A percentile compares a stretch with the other conserved stretches of the same genome.
These are phyloP conservation scores for Adineta ricciae DNA, from an alignment of 2,888 invertebrate genomes.

Conservation along the genomic window DNA sequence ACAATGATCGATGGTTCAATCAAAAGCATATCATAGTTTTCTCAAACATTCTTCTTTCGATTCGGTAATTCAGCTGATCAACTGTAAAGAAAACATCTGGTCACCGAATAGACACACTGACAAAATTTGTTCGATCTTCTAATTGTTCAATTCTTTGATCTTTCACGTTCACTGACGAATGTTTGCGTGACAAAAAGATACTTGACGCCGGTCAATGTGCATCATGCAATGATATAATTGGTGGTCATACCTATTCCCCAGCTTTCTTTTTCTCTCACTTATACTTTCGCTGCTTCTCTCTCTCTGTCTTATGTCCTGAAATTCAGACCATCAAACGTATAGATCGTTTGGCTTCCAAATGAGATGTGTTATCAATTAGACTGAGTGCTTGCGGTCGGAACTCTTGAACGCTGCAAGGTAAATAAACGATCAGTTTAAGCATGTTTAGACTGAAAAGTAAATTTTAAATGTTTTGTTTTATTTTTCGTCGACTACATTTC, in stretches of 20 bases:
- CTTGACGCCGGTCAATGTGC: background rate
- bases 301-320: background rate
- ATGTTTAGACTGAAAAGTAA: background rate
- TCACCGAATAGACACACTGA: background rate
- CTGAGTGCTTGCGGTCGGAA: background rate
- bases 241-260: background rate
- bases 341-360: conserved; percentile 15
- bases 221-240: conserved; percentile 8
- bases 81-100: background rate
- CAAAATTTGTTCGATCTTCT: background rate
- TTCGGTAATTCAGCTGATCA: background rate
- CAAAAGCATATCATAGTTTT: background rate
- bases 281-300: background rate
- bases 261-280: background rate
- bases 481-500: background rate
- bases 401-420: background rate
- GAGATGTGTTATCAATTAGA: conserved; percentile 13
- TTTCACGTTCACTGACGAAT: background rate
- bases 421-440: background rate
- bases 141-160: background rate
- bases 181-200: background rate
- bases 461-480: background rate
- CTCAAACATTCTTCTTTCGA: background rate
- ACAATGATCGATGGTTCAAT: background rate
- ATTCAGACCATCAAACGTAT: background rate